Evolutionary conservation across 2,113 vertebrate species (phyloP), one percentile per base, ranked within the genome.

Genomic region (Cyanoderma ruficeps): DNA sequence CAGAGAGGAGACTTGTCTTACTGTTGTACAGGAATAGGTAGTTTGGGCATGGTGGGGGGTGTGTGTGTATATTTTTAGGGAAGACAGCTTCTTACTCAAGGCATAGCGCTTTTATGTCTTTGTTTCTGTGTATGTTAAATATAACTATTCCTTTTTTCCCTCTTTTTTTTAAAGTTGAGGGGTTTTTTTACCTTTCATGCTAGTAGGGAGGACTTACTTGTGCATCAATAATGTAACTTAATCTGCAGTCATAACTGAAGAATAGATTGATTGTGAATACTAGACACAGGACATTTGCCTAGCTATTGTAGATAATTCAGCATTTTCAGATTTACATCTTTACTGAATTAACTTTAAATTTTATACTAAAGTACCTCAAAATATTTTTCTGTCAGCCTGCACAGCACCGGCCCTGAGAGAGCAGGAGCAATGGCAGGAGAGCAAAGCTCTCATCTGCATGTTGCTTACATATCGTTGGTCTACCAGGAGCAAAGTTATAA

Each of bases 91-190:
- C 49, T 76, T 76, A 27, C 46, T 68, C 8, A n/a, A 18, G 7
- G 17, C 19, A 17, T 53, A 41, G 8, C 21, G 4, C 53, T 65
- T 23, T n/a, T 65, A 31, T 13, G 2, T 35, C 13, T 37, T 75
- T n/a, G 7, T 64, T 75, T 80, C 31, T 47, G 7, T 25, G 6
- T 10, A 6, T 46, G 8, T 50, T 79, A 44, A 53, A 37, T 68
- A 4, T n/a, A 75, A 20, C 15, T 20, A 1, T 52, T 76, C 4
- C 27, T 39, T 21, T 61, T 53, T 65, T 10, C 0, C 0, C 1
- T 1, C 2, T 4, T 19, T 28, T 37, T 59, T 63, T 30, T 5
- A 0, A 42, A 75, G 42, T 30, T 41, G 10, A 61, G 5, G 3
- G 5, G 5, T 10, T 60, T 64, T 61, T 63, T 27, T 12, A 0